Evolutionary conservation across 2,113 vertebrate genomes (phyloP).

Genomic region (Mastomys coucha): DNA sequence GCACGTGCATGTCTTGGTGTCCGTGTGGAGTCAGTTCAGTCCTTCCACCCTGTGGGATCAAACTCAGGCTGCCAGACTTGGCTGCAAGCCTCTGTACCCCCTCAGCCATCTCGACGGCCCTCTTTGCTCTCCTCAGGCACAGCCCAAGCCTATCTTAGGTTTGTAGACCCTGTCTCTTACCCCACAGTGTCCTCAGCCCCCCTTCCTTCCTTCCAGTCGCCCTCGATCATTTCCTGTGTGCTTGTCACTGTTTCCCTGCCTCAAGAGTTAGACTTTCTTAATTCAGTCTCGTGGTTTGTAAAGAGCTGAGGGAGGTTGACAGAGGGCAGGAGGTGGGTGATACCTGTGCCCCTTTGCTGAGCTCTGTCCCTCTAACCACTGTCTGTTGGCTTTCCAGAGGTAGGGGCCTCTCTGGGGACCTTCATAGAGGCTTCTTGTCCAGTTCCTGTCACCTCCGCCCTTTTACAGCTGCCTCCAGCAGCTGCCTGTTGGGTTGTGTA

Average conservation of each 20-base stretch:
- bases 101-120: neutral
- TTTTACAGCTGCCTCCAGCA: conserved; percentile 49
- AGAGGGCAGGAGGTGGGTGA: neutral
- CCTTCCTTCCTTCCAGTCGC: neutral
- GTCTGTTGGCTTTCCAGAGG: conserved; percentile 74
- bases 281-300: neutral
- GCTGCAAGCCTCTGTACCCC: neutral
- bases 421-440: conserved; percentile 74
- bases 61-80: neutral
- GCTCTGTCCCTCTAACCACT: conserved; percentile 34
- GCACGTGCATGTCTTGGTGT: neutral
- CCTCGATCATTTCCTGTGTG: neutral
- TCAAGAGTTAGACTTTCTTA: neutral
- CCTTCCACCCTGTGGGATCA: neutral
- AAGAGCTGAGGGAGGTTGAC: neutral
- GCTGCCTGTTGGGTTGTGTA: conserved; percentile 58
- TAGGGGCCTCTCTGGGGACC: conserved; percentile 68
- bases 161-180: neutral
- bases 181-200: neutral
- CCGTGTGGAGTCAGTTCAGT: neutral
- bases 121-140: neutral
- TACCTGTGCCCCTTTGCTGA: conserved; percentile 27
- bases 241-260: neutral
- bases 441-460: conserved; percentile 67
- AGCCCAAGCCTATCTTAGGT: neutral